Base-by-base conservation (phyloP, 2,888 invertebrate species). In the Chesias legatella region DNA sequence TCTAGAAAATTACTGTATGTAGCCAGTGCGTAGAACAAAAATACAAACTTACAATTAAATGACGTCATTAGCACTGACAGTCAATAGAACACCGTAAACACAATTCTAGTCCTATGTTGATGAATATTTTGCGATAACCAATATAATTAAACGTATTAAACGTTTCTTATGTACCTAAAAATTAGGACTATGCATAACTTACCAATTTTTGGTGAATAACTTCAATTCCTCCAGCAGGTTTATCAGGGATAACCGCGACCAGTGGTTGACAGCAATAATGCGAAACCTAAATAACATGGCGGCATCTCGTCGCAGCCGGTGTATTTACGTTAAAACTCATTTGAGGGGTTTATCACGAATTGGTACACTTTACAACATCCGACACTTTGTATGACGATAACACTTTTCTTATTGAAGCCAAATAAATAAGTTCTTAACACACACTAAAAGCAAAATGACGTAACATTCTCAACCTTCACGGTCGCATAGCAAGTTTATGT, bases 401-500 rank as follows among this genome's bases (percentile, higher is more conserved):
- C 79, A 81, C 77, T 73, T 65, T 62, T 63, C 65, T 63, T 67
- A 60, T 50, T 63, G 60, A 67, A 60, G 53, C 65, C 70, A 75
- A 78, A 67, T 74, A 76, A 65, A 63, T 73, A 67, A 62, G 73
- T 81, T 72, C 74, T 64, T 67, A 84, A 71, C 79, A 84, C 79
- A 74, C 79, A 83, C 76, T 75, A 77, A 71, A 77, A 71, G 71
- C 73, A 74, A 85, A 86, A 84, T 88, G 88, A 88, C 88, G 88
- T 88, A 88, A 88, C 88, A 86, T 80, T 82, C 83, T 85, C 83
- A 88, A 85, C 85, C 86, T 88, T 88, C 88, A 88, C 85, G 84
- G 84, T 82, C 86, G 85, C 84, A 78, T 76, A 79, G 77, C 75
- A 80, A 67, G 63, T 69, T 59, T 72, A 66, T 59, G 67, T 7